phyloP scores from a whole-genome alignment of 2,113 vertebrate genomes.

The Microcebus tavaratra region DNA sequence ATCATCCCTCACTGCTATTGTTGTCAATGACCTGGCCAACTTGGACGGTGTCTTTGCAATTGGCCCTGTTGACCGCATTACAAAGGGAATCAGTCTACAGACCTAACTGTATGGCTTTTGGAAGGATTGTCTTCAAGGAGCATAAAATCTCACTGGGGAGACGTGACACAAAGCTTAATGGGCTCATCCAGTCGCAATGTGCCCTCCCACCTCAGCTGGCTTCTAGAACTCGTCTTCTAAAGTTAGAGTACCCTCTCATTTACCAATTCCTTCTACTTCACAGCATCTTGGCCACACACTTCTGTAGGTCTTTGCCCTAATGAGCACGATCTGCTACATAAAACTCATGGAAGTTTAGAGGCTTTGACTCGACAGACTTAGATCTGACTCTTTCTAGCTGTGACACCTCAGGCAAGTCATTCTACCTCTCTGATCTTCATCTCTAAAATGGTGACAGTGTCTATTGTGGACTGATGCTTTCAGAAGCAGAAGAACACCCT shows the following conservation, averaged over 20 bases:
- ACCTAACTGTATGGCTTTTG: background rate
- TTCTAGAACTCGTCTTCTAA: background rate
- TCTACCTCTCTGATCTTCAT: background rate
- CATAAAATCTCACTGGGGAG: background rate
- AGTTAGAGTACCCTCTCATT: background rate
- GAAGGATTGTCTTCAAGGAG: constrained; percentile 9
- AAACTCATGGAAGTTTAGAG: background rate
- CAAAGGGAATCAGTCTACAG: background rate
- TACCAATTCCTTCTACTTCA: background rate
- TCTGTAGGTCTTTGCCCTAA: background rate
- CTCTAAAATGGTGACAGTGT: background rate
- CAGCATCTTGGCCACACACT: background rate
- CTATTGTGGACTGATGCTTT: background rate
- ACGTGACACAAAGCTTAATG: background rate
- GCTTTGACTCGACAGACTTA: background rate
- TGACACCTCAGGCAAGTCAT: background rate
- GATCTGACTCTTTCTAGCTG: background rate
- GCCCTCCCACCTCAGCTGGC: background rate
- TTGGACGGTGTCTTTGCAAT: background rate
- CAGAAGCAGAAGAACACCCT: background rate
- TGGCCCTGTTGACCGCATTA: background rate
- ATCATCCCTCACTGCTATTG: background rate
- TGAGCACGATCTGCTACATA: background rate
- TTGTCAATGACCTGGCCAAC: background rate
- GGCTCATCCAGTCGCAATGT: background rate